Evolutionary conservation across 2,888 invertebrate species (phyloP), one percentile per base, ranked within the genome.

Genomic region (Monopis laevigella): DNA sequence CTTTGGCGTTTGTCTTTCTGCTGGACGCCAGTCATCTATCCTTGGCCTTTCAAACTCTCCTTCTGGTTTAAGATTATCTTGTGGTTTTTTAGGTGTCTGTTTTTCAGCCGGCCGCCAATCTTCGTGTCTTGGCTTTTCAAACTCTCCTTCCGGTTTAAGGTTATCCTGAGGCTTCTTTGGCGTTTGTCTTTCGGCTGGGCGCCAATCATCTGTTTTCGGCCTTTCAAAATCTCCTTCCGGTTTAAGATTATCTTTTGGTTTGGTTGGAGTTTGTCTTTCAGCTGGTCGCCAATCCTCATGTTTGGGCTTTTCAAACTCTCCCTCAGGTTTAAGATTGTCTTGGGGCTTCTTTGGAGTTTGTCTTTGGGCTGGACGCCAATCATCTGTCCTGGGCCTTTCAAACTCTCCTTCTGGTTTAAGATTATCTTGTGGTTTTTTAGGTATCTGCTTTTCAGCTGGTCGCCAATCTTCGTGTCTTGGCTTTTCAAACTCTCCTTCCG

Each of bases 321-420:
- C 88, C 54, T 88, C 87, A 0, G 85, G 83, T 35, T 61, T 65
- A 0, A 87, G 55, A 56, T 88, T 86, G 50, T 87, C 86, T 8
- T 60, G 16, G 18, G 77, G 66, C 40, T 59, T 58, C 44, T 50
- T 55, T 46, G 52, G 54, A 1, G 36, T 45, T 21, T 40, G 61
- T 8, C 58, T 46, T 51, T 73, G 64, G 3, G 73, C 68, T 3
- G 73, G 72, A 2, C 53, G 52, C 58, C 64, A 69, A 38, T 63
- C 48, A 2, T 69, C 68, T 42, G 55, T 62, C 39, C 58, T 58
- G 0, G 66, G 72, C 3, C 58, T 54, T 46, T 81, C 81, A 41
- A 84, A 82, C 1, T 82, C 72, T 6, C 78, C 70, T 55, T 75
- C 78, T 0, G 82, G 82, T 10, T 53, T 58, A 0, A 82, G 48